These are phyloP conservation scores for Anseranas semipalmata DNA, from an alignment of 2,113 vertebrate genomes.

Conservation along the genomic window DNA sequence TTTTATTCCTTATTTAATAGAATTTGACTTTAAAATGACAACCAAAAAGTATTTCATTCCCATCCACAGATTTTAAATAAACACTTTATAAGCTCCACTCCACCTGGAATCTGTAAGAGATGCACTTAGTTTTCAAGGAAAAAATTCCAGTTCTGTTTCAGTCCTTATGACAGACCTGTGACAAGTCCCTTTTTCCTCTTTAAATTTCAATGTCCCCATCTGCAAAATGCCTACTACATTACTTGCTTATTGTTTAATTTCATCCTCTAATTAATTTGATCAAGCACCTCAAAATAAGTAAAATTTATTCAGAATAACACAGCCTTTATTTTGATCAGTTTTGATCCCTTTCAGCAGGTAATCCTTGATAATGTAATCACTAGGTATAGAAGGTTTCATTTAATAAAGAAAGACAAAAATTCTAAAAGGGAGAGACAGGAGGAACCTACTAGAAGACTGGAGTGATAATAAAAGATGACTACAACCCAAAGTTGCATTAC, in stretches of 20 bases:
- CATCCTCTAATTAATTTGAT: slow-evolving; percentile 39
- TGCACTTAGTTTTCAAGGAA: background rate
- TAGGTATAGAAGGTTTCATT: background rate
- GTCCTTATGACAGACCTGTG: background rate
- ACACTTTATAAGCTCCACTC: background rate
- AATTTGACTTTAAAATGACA: slow-evolving; percentile 39
- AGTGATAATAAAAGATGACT: slow-evolving; percentile 62
- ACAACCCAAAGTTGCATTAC: slow-evolving; percentile 47
- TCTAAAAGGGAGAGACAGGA: slow-evolving; percentile 27
- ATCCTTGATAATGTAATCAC: slow-evolving; percentile 53
- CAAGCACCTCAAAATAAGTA: background rate
- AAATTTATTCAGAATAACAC: slow-evolving; percentile 3
- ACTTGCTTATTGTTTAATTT: slow-evolving; percentile 32
- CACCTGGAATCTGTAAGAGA: background rate
- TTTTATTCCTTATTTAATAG: slow-evolving; percentile 50
- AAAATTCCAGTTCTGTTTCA: background rate
- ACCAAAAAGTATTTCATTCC: slow-evolving; percentile 11
- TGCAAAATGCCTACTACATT: slow-evolving; percentile 15
- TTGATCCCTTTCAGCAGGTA: slow-evolving; percentile 46
- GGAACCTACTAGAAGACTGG: slow-evolving; percentile 35
- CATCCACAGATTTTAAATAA: slow-evolving; percentile 33
- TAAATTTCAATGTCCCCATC: background rate
- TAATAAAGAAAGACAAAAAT: slow-evolving; percentile 46
- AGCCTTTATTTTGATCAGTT: slow-evolving; percentile 37
- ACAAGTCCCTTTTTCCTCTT: background rate